Base-by-base conservation (phyloP, 2,888 invertebrate species). In the Ophioninae sp. region DNA sequence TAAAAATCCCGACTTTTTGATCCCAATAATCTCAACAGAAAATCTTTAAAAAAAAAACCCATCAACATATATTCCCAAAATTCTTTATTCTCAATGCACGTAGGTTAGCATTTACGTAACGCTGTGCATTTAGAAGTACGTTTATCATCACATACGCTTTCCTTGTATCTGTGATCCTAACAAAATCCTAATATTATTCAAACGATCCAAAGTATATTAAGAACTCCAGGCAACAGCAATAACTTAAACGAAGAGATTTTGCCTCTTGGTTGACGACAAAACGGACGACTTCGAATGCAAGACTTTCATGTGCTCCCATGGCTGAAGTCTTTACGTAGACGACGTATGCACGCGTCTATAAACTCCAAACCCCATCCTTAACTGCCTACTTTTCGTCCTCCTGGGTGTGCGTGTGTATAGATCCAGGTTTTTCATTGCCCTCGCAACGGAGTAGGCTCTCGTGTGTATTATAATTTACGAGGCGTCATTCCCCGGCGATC, bases 401-500 rank as follows among this genome's bases (percentile, higher is more conserved):
- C 39, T 51, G 51, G 5, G 51, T 51, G 17, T 51, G 17, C 17
- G 17, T 13, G 23, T 56, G 17, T 23, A 39, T 61, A 59, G 30
- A 75, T 58, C 41, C 30, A 59, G 44, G 39, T 65, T 71, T 59
- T 37, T 20, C 75, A 37, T 72, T 76, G 44, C 51, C 71, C 10
- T 13, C 37, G 30, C 69, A 39, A 71, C 63, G 58, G 63, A 76
- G 23, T 7, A 41, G 44, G 44, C 22, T 44, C 20, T 39, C 22
- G 64, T 75, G 69, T 76, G 71, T 76, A 81, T 81, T 65, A 81
- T 81, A 81, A 81, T 81, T 81, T 81, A 81, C 81, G 81, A 81
- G 65, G 76, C 71, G 81, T 76, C 81, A 76, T 81, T 75, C 71
- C 63, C 30, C 6, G 10, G 71, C 81, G 76, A 81, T 81, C 76